Conservation (phyloP, 2,113 vertebrate genomes). For the Ranitomeya variabilis region DNA sequence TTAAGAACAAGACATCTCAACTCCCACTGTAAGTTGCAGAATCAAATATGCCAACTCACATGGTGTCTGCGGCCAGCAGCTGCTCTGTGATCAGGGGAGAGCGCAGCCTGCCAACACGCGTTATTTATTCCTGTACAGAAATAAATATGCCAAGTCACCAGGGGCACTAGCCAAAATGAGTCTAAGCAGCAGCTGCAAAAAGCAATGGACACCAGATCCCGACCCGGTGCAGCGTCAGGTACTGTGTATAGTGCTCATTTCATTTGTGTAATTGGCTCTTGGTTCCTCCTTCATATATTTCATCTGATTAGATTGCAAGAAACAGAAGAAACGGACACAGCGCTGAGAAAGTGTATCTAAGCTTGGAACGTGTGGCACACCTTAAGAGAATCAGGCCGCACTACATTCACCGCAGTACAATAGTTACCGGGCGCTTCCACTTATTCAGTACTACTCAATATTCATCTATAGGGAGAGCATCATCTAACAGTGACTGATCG, state of each 20-base stretch:
- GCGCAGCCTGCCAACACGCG: constrained; percentile 51
- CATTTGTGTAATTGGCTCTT: background rate
- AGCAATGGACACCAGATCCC: background rate
- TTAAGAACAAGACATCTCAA: constrained; percentile 45
- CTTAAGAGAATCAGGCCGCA: too few species aligned
- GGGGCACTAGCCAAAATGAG: background rate
- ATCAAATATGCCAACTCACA: constrained; percentile 61
- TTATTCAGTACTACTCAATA: too few species aligned
- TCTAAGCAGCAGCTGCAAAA: background rate
- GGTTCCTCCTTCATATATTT: background rate
- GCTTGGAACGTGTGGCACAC: background rate
- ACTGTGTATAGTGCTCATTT: background rate
- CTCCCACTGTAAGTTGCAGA: constrained; percentile 25
- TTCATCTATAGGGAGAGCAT: too few species aligned
- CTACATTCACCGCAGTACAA: too few species aligned
- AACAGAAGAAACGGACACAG: background rate
- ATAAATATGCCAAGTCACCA: constrained; percentile 55
- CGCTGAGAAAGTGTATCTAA: background rate
- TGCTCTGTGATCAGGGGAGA: constrained; percentile 58
- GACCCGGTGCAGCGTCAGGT: background rate
- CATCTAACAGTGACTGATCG: too few species aligned
- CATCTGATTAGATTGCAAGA: background rate
- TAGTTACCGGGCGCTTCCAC: too few species aligned
- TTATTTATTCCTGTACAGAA: constrained; percentile 54
- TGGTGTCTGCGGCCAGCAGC: constrained; percentile 62